These are phyloP conservation scores for Nycteola revayana DNA, from an alignment of 2,888 invertebrate species.

Conservation along the genomic window DNA sequence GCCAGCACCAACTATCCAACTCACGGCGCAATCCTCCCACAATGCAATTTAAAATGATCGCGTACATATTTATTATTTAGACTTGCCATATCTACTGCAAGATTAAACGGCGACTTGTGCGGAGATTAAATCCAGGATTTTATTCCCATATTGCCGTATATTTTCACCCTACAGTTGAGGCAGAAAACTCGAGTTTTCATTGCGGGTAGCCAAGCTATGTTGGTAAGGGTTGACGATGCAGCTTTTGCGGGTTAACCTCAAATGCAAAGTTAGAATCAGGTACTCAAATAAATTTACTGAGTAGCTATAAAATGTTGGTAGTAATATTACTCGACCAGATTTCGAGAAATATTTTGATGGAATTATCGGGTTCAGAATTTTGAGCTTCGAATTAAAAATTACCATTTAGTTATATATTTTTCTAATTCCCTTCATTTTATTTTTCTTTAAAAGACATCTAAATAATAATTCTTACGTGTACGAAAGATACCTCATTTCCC, in stretches of 20 bases:
- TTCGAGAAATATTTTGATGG: too few species aligned
- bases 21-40: slow-evolving; percentile 37
- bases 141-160: slow-evolving; percentile 74
- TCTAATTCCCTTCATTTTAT: too few species aligned
- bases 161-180: slow-evolving; percentile 69
- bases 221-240: slow-evolving; percentile 53
- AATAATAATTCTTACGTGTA: too few species aligned
- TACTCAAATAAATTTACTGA: slow-evolving; percentile 10
- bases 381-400: too few species aligned
- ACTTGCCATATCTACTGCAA: slow-evolving; percentile 71
- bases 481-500: too few species aligned
- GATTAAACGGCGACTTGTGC: slow-evolving; percentile 75
- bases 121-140: slow-evolving; percentile 79
- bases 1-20: slow-evolving; percentile 28
- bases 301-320: too few species aligned
- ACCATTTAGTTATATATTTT: too few species aligned
- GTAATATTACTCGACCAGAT: too few species aligned
- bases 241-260: slow-evolving; percentile 32
- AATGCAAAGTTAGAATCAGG: slow-evolving; percentile 9
- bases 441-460: too few species aligned
- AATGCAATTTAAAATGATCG: slow-evolving; percentile 70
- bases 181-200: slow-evolving; percentile 76
- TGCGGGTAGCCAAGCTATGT: slow-evolving; percentile 65
- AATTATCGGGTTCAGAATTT: too few species aligned
- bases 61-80: slow-evolving; percentile 76